Conservation (phyloP, 1,140 invertebrate species). For the Latrodectus geometricus region DNA sequence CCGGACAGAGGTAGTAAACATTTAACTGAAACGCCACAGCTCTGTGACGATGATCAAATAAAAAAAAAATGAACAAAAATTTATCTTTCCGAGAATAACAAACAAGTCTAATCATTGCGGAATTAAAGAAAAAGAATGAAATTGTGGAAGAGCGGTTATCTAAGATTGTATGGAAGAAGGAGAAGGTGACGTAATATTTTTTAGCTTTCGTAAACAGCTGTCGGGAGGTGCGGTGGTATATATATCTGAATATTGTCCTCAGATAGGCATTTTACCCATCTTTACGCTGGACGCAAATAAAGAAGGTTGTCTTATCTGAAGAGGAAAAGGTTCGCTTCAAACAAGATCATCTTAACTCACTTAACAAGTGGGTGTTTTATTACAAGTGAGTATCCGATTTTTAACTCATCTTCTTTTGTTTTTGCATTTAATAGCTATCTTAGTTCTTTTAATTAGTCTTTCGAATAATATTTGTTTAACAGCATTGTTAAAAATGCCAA, state of each 20-base stretch:
- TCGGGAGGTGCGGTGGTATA: neutral
- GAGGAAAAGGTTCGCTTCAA: neutral
- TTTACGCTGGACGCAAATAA: neutral
- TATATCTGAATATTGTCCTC: conserved; percentile 6
- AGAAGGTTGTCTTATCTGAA: neutral
- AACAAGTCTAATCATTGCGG: conserved; percentile 46
- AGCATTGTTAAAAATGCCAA: too few relatives aligned
- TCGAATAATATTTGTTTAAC: too few relatives aligned
- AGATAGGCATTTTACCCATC: conserved; percentile 3
- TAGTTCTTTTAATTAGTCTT: too few relatives aligned
- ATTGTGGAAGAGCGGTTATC: conserved; percentile 31
- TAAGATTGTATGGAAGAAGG: conserved; percentile 11
- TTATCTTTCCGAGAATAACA: neutral
- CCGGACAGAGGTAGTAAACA: too few relatives aligned
- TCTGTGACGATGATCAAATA: too few relatives aligned
- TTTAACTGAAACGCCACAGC: too few relatives aligned
- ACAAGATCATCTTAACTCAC: neutral
- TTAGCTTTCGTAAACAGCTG: conserved; percentile 30
- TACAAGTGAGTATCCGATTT: neutral
- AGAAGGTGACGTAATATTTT: conserved; percentile 32
- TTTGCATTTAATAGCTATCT: too few relatives aligned
- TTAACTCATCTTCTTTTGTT: too few relatives aligned
- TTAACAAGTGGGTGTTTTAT: neutral
- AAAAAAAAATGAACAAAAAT: too few relatives aligned
- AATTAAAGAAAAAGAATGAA: conserved; percentile 25